Base-by-base conservation (phyloP, 1,140 invertebrate genomes). In the Cyphomyrmex costatus region DNA sequence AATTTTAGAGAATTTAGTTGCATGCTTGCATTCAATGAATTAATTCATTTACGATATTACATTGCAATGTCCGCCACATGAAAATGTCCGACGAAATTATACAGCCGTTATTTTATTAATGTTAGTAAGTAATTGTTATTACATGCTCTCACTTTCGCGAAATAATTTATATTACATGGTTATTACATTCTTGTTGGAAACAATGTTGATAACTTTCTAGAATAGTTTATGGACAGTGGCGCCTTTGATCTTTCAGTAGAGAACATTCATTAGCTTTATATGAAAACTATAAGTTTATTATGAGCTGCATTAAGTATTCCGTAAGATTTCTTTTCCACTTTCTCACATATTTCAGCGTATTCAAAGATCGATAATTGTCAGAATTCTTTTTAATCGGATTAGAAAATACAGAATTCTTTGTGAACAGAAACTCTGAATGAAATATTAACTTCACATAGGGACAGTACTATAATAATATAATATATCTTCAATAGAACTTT, bases 81-180 rank as follows among this genome's bases (percentile, higher is more conserved):
- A 68, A 56, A 56, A 56, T 36, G 30, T 36, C n/a, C 33, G 63
- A 79, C 46, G 3, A 68, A 42, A 80, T 42, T 42, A 51, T 66
- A 68, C 16, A 51, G 24, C 65, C 60, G 42, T 80, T 36, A 36
- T 30, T 56, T 24, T 80, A 24, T 2, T 30, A 30, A 36, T 2
- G 42, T 79, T 42, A 10, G n/a, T 27, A 56, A 16, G n/a, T 80
- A 51, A 68, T 21, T 65, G 63, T 33, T 66, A 80, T 80, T 80
- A 42, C 14, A 16, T 70, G 46, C 33, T 80, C 49, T 70, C 49
- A 56, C 51, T 70, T 56, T 80, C 65, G 63, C 0, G 21, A 33
- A 66, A 36, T 70, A 80, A 80, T 80, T 80, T 80, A 70, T 80
- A 80, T 80, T 70, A 56, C 46, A 21, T 53, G 46, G 46, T 79